phyloP scores from a whole-genome alignment of 2,888 invertebrate genomes.

The Erebia epiphron region DNA sequence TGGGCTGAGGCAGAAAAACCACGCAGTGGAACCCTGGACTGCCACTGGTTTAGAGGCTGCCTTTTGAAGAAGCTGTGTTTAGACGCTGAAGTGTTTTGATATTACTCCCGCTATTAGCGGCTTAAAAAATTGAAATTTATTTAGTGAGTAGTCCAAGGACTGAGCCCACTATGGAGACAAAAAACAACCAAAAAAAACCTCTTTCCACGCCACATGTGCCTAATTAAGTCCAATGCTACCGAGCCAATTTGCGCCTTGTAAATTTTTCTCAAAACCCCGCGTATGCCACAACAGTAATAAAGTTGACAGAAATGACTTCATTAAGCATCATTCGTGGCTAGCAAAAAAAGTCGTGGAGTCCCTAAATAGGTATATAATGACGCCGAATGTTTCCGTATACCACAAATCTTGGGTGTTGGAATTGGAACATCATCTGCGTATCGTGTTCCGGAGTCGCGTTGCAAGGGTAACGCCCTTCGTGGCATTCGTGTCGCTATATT shows the following conservation, averaged over 20 bases:
- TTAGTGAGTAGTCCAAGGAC: background rate
- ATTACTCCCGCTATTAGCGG: background rate
- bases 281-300: slow-evolving; percentile 79
- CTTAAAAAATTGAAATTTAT: background rate
- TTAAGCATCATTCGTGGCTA: slow-evolving; percentile 73
- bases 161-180: slow-evolving; percentile 17
- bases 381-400: slow-evolving; percentile 68
- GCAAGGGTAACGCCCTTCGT: slow-evolving; percentile 48
- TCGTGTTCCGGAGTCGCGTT: slow-evolving; percentile 58
- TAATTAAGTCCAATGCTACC: slow-evolving; percentile 59
- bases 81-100: too few relatives aligned
- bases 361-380: slow-evolving; percentile 80
- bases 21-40: too few relatives aligned
- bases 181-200: slow-evolving; percentile 27
- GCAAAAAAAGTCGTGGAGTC: slow-evolving; percentile 71
- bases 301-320: slow-evolving; percentile 80
- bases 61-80: too few relatives aligned
- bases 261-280: slow-evolving; percentile 75
- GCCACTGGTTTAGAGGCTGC: too few relatives aligned
- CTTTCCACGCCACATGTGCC: slow-evolving; percentile 34
- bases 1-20: too few relatives aligned
- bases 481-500: slow-evolving; percentile 38
- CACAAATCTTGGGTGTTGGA: slow-evolving; percentile 58
- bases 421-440: slow-evolving; percentile 61
- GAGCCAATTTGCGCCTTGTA: slow-evolving; percentile 78